A percentile compares a stretch with the other conserved stretches of the same genome.
Conservation (phyloP, 2,797 vertebrate species). For the Sebastes hubbsi region DNA sequence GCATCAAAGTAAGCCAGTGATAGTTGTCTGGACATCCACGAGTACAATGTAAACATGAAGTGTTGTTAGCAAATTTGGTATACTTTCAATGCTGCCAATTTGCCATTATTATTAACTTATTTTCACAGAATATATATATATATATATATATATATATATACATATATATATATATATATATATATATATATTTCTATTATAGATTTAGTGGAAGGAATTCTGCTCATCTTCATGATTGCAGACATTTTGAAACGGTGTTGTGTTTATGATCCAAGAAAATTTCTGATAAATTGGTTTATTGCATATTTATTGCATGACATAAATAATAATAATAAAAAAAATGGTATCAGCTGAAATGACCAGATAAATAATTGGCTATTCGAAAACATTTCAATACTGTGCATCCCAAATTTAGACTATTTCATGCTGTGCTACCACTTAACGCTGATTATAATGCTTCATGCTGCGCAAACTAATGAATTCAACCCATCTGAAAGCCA, state of each 20-base stretch:
- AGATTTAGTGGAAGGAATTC: not conserved
- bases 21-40: not conserved
- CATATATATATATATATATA: no score
- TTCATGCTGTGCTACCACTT: slow-evolving; percentile 19
- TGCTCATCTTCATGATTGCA: not conserved
- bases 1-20: not conserved
- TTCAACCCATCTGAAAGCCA: not conserved
- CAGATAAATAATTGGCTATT: not conserved
- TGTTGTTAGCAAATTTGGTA: not conserved
- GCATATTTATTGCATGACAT: not conserved
- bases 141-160: no score
- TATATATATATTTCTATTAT: no score
- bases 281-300: not conserved
- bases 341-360: not conserved
- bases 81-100: no score
- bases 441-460: slow-evolving; percentile 25
- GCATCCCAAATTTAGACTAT: slow-evolving; percentile 17
- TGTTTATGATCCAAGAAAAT: not conserved
- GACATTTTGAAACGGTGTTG: not conserved
- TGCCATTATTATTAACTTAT: not conserved
- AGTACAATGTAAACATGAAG: not conserved
- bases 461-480: slow-evolving; percentile 5
- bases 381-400: slow-evolving; percentile 6
- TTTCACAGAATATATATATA: not conserved
- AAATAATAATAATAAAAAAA: not conserved